These are phyloP conservation scores for Athalia rosae DNA, from an alignment of 2,888 invertebrate species.

Conservation along the genomic window DNA sequence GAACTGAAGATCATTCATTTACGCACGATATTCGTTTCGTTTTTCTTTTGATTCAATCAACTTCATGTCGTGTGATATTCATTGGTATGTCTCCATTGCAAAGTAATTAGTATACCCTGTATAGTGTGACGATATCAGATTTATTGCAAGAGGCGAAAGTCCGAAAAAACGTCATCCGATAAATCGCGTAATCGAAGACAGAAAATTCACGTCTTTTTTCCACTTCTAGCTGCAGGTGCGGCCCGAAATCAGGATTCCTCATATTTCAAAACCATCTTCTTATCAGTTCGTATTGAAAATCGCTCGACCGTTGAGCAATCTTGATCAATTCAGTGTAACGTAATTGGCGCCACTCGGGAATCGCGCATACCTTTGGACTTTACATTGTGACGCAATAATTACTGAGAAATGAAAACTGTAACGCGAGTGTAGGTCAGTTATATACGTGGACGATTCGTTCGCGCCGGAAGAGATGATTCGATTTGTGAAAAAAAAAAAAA, in stretches of 20 bases:
- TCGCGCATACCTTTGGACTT: constrained; percentile 12
- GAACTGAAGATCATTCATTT: no score
- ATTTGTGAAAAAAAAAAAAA: not conserved
- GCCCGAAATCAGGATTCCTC: not conserved
- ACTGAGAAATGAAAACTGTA: not conserved
- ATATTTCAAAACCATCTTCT: not conserved
- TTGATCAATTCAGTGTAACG: constrained; percentile 9
- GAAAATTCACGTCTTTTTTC: no score
- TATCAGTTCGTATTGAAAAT: constrained; percentile 4
- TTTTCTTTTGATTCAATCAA: no score
- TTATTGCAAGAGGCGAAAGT: no score
- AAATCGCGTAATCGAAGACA: not conserved
- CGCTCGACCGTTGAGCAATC: constrained; percentile 11
- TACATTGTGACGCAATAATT: constrained; percentile 13
- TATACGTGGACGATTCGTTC: not conserved
- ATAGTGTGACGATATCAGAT: no score
- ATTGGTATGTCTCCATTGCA: no score
- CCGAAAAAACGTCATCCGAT: not conserved
- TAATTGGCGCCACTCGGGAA: not conserved
- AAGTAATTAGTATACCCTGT: no score
- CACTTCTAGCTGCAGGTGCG: no score
- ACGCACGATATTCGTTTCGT: no score
- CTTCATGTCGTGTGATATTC: no score
- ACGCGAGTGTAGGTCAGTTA: constrained; percentile 13
- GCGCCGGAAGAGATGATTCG: not conserved